Evolutionary conservation across 1,140 invertebrate genomes (phyloP).

Genomic region (Cherax quadricarinatus): DNA sequence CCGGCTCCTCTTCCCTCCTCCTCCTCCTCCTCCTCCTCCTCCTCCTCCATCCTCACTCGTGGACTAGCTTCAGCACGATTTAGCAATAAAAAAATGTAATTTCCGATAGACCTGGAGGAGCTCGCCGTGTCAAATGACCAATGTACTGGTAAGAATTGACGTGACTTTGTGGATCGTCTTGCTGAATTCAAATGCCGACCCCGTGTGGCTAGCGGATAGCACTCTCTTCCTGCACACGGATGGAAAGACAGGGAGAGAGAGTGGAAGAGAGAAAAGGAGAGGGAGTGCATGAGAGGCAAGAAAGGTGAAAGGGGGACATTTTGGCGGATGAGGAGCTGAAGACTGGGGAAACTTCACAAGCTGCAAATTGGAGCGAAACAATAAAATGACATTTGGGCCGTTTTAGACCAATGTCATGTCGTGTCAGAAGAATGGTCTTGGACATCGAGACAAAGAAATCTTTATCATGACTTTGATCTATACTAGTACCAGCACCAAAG

Average conservation of each 20-base stretch:
- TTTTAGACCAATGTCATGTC: too few species aligned
- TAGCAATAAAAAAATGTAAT: conserved; percentile 58
- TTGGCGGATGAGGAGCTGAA: too few species aligned
- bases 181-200: not conserved
- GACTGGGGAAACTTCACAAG: too few species aligned
- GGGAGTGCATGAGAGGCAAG: not conserved
- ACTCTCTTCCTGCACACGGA: not conserved
- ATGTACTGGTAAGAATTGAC: conserved; percentile 44
- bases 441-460: too few species aligned
- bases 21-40: conserved; percentile 5
- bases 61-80: conserved; percentile 49
- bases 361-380: too few species aligned
- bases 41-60: not conserved
- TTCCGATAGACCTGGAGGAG: conserved; percentile 46
- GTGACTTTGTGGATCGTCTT: conserved; percentile 15
- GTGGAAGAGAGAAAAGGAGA: not conserved
- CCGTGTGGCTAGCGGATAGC: not conserved
- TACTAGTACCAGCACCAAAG: too few species aligned
- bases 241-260: not conserved
- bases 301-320: too few species aligned
- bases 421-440: too few species aligned
- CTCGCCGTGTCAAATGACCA: conserved; percentile 28
- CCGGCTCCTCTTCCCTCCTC: not conserved
- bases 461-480: too few species aligned
- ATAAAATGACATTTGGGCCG: too few species aligned